Percentiles rank a stretch among this genome's conserved stretches.
These are phyloP conservation scores for Ruditapes philippinarum DNA, from an alignment of 1,140 invertebrate species.

Conservation along the genomic window DNA sequence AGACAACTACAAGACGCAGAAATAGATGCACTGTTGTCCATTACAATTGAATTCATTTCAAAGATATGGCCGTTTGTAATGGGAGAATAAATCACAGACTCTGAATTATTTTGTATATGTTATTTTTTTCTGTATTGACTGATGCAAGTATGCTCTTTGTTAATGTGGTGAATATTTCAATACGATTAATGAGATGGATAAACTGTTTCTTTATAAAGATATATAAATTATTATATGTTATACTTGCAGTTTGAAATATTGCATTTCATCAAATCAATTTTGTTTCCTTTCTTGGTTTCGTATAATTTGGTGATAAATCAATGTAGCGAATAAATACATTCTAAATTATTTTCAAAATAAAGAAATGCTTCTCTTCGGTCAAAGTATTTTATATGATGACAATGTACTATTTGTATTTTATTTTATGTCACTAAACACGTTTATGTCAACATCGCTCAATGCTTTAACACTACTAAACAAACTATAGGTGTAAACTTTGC, in stretches of 20 bases:
- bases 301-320: too few relatives aligned
- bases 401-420: too few relatives aligned
- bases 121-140: conserved; percentile 16
- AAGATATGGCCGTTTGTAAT: not conserved
- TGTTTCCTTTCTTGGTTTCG: too few relatives aligned
- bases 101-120: not conserved
- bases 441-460: too few relatives aligned
- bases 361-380: too few relatives aligned
- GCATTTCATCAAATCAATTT: too few relatives aligned
- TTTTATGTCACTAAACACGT: too few relatives aligned
- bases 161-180: not conserved
- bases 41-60: not conserved
- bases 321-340: too few relatives aligned
- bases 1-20: not conserved
- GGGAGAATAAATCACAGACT: not conserved
- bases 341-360: too few relatives aligned
- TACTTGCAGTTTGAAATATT: not conserved
- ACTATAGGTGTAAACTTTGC: too few relatives aligned
- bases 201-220: not conserved
- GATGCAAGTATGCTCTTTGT: not conserved
- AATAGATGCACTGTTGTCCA: not conserved
- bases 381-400: too few relatives aligned
- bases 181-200: not conserved
- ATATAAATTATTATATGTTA: not conserved
- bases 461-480: too few relatives aligned